Evolutionary conservation across 2,113 vertebrate genomes (phyloP), one percentile per base, ranked within the genome.

Genomic region (Tautogolabrus adspersus): DNA sequence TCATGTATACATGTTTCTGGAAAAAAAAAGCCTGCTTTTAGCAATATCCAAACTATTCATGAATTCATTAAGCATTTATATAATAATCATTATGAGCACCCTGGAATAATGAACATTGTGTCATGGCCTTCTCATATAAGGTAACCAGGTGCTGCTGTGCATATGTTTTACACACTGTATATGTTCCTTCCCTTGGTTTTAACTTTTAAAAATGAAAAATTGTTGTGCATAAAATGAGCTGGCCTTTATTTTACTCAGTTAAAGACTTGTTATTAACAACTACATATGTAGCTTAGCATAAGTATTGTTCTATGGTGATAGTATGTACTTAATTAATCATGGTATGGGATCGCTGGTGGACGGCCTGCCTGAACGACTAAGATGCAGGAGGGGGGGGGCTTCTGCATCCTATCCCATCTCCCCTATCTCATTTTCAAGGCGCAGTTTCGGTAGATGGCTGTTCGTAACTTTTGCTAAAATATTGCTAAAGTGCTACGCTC

Each of bases 51-150:
- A n/a, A 55, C 44, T 75, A 61, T 55, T 72, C 11, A 70, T 58
- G 10, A 46, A 64, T 51, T 22, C 46, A 77, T 72, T 63, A 70
- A 64, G 60, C 26, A 75, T 66, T 66, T 2, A 72, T 78, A 60
- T 62, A 57, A 59, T 75, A 22, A 71, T 69, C 16, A 69, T 59
- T 34, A 62, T 38, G 11, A 46, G 19, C 63, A 61, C 34, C 72
- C 11, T 66, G 59, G 40, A 30, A 78, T 62, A 30, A 46, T 64
- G 44, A 47, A n/a, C 15, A 47, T 62, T 72, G 26, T 66, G 67
- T 67, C 1, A 42, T 52, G 22, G 38, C 23, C 40, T 61, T 62
- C 2, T 57, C 56, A 23, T 52, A 30, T 4, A 61, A 58, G 56
- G 71, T 56, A 51, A 54, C 12, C 38, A 57, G 46, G 16, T 49